Base-by-base conservation (phyloP, 2,113 vertebrate genomes). In the Tupaia chinensis region DNA sequence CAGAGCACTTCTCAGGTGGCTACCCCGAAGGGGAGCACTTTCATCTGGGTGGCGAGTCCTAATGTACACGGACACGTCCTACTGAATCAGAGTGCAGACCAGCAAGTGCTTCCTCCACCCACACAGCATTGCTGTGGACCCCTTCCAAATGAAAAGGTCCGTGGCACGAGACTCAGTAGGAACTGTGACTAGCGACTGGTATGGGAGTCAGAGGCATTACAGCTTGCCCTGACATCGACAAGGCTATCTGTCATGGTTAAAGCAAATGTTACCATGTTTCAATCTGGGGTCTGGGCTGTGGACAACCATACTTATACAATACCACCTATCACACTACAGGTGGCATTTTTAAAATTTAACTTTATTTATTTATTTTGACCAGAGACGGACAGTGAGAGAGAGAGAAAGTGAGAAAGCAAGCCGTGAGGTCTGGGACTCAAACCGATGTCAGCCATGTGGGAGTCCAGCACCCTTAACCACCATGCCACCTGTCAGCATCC, bases 121-220 rank as follows among this genome's bases (percentile, higher is more conserved):
- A 63, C 2, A 25, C 22, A 23, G 58, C 27, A 12, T 27, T 13
- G 3, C 54, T 4, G 8, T 44, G 79, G 65, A 60, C 14, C 34
- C 44, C 70, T 70, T 93, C 82, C 63, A 25, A 32, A 79, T 19
- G 69, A 69, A 68, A 54, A 1, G 11, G 53, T 56, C 58, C 20
- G 32, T 10, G 25, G 5, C 58, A 77, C 20, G 44, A 0, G 6
- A 44, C 53, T 34, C 2, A 12, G 19, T 3, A 56, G 58, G 29
- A 25, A 0, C 14, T 7, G 9, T 3, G 0, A 73, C n/a, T 0
- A 2, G 58, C n/a, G 86, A 32, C 54, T 5, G 10, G 44, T 44
- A 44, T 22, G 65, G n/a, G 10, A 16, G 14, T 9, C 9, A 44
- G 11, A 10, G 11, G 22, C n/a, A 32, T 15, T 7, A 7, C 61